Percentiles rank a stretch among this genome's conserved stretches.
Evolutionary conservation across 2,797 vertebrate species (phyloP).

Genomic region (Sebastes hopkinsi): DNA sequence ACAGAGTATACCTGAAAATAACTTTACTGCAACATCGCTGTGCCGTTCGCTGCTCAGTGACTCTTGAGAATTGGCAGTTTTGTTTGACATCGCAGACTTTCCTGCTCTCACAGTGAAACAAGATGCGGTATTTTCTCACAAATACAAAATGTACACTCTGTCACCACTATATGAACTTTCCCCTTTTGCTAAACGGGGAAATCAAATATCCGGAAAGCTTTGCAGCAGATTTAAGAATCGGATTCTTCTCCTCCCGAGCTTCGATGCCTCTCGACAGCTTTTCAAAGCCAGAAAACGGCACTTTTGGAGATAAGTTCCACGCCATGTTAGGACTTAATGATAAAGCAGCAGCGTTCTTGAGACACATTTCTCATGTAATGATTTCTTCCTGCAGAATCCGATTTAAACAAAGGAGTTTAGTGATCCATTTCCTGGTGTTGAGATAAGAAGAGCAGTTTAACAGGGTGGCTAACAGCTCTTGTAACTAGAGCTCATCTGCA

Average conservation of each 20-base stretch:
- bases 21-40: not conserved
- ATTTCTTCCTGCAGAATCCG: constrained; percentile 50
- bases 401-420: constrained; percentile 62
- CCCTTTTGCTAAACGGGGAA: not conserved
- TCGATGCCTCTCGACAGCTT: not conserved
- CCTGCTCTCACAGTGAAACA: not conserved
- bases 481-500: constrained; percentile 59
- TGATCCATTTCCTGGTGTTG: constrained; percentile 61
- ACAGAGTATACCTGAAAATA: not conserved
- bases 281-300: constrained; percentile 7
- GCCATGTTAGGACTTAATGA: constrained; percentile 13
- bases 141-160: not conserved
- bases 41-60: not conserved
- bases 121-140: not conserved
- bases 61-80: constrained; percentile 2
- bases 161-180: not conserved
- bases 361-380: constrained; percentile 41
- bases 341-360: constrained; percentile 11
- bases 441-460: constrained; percentile 57
- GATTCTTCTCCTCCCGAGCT: not conserved
- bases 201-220: constrained; percentile 1
- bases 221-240: not conserved
- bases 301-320: constrained; percentile 12
- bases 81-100: constrained; percentile 4
- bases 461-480: constrained; percentile 47